Conservation (phyloP, 2,113 vertebrate species). For the Gorilla gorilla region DNA sequence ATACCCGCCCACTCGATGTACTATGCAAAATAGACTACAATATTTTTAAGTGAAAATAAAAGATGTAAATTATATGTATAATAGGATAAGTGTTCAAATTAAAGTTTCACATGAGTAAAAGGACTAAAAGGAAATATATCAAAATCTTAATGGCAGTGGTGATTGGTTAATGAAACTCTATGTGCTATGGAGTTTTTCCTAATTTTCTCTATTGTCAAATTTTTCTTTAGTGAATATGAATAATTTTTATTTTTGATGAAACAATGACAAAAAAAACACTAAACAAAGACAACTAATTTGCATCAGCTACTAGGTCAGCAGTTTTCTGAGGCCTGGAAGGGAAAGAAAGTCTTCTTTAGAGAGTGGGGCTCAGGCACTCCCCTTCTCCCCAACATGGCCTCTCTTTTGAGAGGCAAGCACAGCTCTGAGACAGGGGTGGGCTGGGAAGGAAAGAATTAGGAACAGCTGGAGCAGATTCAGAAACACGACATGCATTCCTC, state of each 20-base stretch:
- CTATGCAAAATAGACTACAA: background rate
- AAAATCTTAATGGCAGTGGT: background rate
- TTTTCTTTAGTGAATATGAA: background rate
- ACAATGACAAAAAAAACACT: background rate
- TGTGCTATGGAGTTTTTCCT: background rate
- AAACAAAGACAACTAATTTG: background rate
- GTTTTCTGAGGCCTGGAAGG: background rate
- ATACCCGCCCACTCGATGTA: background rate
- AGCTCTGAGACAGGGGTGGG: background rate
- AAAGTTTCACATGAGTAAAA: background rate
- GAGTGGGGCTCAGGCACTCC: fast-evolving
- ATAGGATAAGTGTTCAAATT: background rate
- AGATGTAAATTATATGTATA: background rate
- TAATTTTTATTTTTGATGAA: conserved; percentile 5
- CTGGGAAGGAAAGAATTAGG: conserved; percentile 51
- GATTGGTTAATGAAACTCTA: background rate
- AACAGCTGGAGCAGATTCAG: conserved; percentile 63
- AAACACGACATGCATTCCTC: background rate
- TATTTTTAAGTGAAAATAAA: background rate
- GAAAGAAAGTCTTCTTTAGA: background rate
- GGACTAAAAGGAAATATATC: background rate
- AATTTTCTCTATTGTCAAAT: background rate
- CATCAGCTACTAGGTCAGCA: background rate
- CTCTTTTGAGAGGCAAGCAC: background rate
- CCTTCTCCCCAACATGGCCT: background rate